A percentile compares a stretch with the other conserved stretches of the same genome.
phyloP scores from a whole-genome alignment of 2,113 vertebrate species.

The Pluvianellus socialis region DNA sequence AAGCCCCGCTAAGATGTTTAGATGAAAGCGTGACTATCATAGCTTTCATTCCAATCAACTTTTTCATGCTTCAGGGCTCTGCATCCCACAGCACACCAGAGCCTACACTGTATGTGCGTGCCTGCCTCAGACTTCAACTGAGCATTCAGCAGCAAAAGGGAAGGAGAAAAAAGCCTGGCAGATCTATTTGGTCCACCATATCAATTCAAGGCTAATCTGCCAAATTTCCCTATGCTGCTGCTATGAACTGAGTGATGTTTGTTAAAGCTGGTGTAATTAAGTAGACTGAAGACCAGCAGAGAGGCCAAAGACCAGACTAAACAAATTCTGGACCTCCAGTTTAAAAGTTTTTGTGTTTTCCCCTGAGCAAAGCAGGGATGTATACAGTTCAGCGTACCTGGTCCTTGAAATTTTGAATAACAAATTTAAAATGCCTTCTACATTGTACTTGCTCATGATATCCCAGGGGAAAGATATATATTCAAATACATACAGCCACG shows the following conservation, averaged over 20 bases:
- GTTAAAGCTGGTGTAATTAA: background rate
- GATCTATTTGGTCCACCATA: background rate
- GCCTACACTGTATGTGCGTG: rapidly evolving
- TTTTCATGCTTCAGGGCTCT: background rate
- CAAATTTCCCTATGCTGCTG: background rate
- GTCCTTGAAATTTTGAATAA: background rate
- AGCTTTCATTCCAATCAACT: conserved; percentile 6
- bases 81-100: background rate
- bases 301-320: background rate
- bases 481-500: background rate
- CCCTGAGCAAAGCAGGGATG: background rate
- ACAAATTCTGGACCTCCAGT: background rate
- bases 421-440: background rate
- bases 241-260: background rate
- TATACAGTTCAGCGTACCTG: background rate
- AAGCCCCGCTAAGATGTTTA: background rate
- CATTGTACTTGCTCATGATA: background rate
- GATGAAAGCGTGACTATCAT: background rate
- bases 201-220: background rate
- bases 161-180: background rate
- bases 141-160: background rate
- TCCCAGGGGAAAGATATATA: background rate
- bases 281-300: background rate
- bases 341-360: background rate
- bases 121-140: background rate